A percentile compares a stretch with the other conserved stretches of the same genome.
Conservation (phyloP, 1,140 invertebrate genomes). For the Drosophila guanche region DNA sequence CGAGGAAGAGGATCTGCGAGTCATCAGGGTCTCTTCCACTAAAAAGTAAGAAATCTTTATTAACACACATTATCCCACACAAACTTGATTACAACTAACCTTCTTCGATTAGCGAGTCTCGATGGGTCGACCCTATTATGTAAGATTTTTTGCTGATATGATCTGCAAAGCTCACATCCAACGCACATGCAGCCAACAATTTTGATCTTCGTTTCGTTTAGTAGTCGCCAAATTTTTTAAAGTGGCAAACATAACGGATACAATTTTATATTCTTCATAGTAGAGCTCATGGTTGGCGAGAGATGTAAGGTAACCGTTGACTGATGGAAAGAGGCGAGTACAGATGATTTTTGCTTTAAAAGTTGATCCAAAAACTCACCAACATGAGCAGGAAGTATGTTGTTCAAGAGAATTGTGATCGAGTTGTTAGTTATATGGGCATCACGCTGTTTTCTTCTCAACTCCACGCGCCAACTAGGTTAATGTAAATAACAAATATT, state of each 20-base stretch:
- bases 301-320: slow-evolving; percentile 89
- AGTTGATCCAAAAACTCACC: slow-evolving; percentile 85
- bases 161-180: slow-evolving; percentile 84
- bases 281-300: slow-evolving; percentile 90
- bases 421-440: slow-evolving; percentile 89
- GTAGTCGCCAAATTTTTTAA: slow-evolving; percentile 91
- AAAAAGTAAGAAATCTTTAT: neutral
- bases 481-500: neutral
- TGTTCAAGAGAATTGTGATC: slow-evolving; percentile 91
- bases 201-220: slow-evolving; percentile 97
- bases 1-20: neutral
- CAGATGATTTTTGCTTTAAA: neutral
- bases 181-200: slow-evolving; percentile 95
- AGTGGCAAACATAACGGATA: slow-evolving; percentile 96
- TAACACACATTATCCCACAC: neutral
- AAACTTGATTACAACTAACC: neutral
- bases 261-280: slow-evolving; percentile 91
- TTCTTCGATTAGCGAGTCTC: slow-evolving; percentile 2
- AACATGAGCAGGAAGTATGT: slow-evolving; percentile 93
- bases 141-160: neutral
- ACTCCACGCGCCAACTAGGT: slow-evolving; percentile 90
- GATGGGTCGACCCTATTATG: neutral
- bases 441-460: slow-evolving; percentile 91
- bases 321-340: slow-evolving; percentile 83
- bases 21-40: slow-evolving; percentile 13